Evolutionary conservation across 1,140 invertebrate genomes (phyloP).

Genomic region (Ephestia elutella): DNA sequence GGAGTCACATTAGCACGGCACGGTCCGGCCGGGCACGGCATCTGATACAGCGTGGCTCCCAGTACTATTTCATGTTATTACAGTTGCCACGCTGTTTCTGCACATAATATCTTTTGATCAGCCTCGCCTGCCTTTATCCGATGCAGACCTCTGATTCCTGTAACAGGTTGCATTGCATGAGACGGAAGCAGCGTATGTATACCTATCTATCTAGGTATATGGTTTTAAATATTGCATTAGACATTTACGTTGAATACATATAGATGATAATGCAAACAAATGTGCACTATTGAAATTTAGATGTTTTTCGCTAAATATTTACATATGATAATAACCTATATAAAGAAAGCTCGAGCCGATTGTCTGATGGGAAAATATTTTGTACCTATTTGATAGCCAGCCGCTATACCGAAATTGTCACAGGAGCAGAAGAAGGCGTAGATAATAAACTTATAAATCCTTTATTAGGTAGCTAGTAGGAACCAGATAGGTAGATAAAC

Average conservation of each 20-base stretch:
- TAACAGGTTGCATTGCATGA: slow-evolving; percentile 29
- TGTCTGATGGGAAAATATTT: too few species aligned
- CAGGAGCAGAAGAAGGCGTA: too few species aligned
- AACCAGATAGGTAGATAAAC: not conserved
- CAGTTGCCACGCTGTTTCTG: slow-evolving; percentile 33
- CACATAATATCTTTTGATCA: slow-evolving; percentile 2
- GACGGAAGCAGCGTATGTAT: slow-evolving; percentile 23
- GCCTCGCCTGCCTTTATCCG: slow-evolving; percentile 27
- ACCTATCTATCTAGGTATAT: too few species aligned
- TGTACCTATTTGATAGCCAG: too few species aligned
- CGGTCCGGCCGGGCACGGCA: slow-evolving; percentile 48
- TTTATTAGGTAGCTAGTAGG: too few species aligned
- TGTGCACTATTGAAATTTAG: too few species aligned
- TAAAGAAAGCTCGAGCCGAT: too few species aligned
- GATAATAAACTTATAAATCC: too few species aligned
- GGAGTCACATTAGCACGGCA: slow-evolving; percentile 57
- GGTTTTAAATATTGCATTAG: not conserved
- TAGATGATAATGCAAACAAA: too few species aligned
- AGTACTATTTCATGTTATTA: slow-evolving; percentile 53
- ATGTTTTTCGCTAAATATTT: too few species aligned
- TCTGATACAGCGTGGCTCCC: slow-evolving; percentile 50
- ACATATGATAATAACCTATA: too few species aligned
- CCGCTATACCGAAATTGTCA: too few species aligned
- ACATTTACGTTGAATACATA: slow-evolving; percentile 5
- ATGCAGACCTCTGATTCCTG: slow-evolving; percentile 32